phyloP scores from a whole-genome alignment of 2,797 vertebrate genomes.

The Enteromius afrohamiltoni region DNA sequence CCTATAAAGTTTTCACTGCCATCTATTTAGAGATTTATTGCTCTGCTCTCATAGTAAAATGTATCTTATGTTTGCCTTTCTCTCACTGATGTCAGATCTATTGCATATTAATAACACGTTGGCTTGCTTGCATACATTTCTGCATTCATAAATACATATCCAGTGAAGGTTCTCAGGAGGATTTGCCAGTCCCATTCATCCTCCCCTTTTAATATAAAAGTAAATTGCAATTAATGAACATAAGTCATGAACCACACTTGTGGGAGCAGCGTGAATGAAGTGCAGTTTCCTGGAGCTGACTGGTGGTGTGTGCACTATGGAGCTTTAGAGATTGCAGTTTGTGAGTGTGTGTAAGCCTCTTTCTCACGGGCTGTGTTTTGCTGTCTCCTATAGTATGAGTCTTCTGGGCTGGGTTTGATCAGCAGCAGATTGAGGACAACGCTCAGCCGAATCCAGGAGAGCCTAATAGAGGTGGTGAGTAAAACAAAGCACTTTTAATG shows the following conservation, averaged over 20 bases:
- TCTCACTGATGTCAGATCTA: conserved; percentile 19
- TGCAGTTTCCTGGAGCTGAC: conserved; percentile 17
- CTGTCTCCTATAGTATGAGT: conserved; percentile 87
- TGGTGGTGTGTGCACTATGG: background rate
- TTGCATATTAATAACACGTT: conserved; percentile 4
- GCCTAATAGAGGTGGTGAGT: conserved; percentile 94
- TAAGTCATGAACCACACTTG: conserved; percentile 12
- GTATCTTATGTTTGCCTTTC: conserved; percentile 8
- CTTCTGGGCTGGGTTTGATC: conserved; percentile 92
- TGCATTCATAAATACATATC: conserved; percentile 25
- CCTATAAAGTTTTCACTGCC: background rate
- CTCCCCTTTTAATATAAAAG: background rate
- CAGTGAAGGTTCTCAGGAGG: background rate
- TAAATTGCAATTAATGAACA: conserved; percentile 21
- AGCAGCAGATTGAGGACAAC: conserved; percentile 96
- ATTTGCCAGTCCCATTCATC: conserved; percentile 15
- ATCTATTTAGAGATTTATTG: conserved; percentile 24
- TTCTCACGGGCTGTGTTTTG: conserved; percentile 47
- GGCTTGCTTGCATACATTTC: background rate
- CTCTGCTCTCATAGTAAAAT: conserved; percentile 26
- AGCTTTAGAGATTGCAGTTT: background rate
- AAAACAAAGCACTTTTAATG: conserved; percentile 44
- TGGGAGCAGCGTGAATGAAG: conserved; percentile 9
- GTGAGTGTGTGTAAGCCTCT: conserved; percentile 30
- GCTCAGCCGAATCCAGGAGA: conserved; percentile 96